A percentile compares a stretch with the other conserved stretches of the same genome.
phyloP scores from a whole-genome alignment of 2,113 vertebrate species.

The Columba livia region DNA sequence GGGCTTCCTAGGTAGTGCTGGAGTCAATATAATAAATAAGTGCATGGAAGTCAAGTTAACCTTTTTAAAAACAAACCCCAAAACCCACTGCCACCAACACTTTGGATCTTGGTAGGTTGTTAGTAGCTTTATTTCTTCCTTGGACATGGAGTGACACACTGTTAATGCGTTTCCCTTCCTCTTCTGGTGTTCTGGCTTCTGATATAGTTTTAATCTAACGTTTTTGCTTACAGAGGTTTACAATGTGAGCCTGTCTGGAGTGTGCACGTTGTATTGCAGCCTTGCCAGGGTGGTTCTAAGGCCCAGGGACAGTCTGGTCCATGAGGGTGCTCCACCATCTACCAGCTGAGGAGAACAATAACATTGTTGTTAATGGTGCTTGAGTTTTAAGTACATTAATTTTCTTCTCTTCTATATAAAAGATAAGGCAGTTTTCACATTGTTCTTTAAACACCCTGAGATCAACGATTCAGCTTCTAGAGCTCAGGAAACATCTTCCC shows the following conservation, averaged over 20 bases:
- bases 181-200: background rate
- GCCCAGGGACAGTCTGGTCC: background rate
- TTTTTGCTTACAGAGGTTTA: background rate
- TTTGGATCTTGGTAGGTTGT: background rate
- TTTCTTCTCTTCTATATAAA: background rate
- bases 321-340: background rate
- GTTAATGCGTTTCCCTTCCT: background rate
- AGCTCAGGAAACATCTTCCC: background rate
- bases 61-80: background rate
- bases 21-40: background rate
- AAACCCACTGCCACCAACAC: too few species aligned
- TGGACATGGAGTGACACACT: background rate
- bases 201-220: background rate
- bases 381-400: background rate
- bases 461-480: background rate
- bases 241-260: conserved; percentile 53
- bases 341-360: conserved; percentile 25
- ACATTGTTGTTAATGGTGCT: background rate
- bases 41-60: background rate
- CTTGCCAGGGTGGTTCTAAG: conserved; percentile 24
- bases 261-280: background rate
- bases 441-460: background rate
- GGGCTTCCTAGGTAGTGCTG: background rate
- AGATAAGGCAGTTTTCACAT: background rate
- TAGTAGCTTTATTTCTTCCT: background rate